phyloP scores from a whole-genome alignment of 2,113 vertebrate genomes.

The Leptocoma aspasia region DNA sequence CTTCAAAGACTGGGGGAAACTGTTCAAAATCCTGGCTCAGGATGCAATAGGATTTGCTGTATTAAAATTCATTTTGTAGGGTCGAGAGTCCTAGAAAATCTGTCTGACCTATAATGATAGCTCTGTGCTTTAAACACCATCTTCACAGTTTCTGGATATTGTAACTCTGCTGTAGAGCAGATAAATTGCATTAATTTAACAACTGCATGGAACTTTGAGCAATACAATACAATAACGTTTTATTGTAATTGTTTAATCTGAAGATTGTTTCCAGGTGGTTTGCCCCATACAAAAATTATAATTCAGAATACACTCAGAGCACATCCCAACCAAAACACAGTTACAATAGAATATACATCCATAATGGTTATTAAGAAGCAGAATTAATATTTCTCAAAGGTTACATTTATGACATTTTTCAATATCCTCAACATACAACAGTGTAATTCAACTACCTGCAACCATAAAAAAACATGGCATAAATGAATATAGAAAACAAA shows the following conservation, averaged over 20 bases:
- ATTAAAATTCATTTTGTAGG: background rate
- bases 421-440: background rate
- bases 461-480: background rate
- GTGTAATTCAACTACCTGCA: background rate
- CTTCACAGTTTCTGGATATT: background rate
- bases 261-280: background rate
- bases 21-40: background rate
- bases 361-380: background rate
- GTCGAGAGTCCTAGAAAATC: background rate
- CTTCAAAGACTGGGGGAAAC: background rate
- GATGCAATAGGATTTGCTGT: background rate
- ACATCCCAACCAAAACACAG: background rate
- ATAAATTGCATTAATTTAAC: background rate
- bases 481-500: background rate
- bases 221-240: background rate
- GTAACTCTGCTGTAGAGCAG: background rate
- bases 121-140: background rate
- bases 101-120: background rate
- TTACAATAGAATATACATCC: background rate
- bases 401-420: background rate
- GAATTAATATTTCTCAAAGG: conserved; percentile 8
- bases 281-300: background rate
- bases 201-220: background rate
- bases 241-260: background rate
- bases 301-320: background rate